Evolutionary conservation across 2,113 vertebrate species (phyloP).

Genomic region (Eonycteris spelaea): DNA sequence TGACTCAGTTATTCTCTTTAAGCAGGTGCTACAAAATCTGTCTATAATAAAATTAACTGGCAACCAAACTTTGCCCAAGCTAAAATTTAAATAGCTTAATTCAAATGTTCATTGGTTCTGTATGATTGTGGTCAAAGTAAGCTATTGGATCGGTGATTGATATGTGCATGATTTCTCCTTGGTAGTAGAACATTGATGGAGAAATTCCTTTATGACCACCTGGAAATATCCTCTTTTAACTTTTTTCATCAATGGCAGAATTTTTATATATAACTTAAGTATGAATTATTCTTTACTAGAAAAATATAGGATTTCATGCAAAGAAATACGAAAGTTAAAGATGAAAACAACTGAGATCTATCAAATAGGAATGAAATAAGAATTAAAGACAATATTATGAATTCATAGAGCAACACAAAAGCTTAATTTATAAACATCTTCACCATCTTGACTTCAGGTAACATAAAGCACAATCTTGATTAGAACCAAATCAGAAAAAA

Average conservation of each 20-base stretch:
- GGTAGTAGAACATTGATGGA: background rate
- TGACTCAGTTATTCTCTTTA: background rate
- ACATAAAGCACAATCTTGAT: background rate
- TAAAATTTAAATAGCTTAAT: background rate
- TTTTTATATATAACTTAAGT: background rate
- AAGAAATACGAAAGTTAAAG: background rate
- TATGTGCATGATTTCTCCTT: background rate
- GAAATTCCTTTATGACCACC: background rate
- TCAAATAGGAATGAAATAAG: background rate
- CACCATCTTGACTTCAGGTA: background rate
- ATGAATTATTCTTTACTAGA: conserved; percentile 6
- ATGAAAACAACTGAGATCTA: background rate
- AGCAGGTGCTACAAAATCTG: background rate
- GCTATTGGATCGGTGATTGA: background rate
- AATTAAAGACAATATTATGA: background rate
- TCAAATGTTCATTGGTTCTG: background rate
- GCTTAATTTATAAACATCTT: background rate
- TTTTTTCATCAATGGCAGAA: background rate
- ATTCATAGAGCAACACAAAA: background rate
- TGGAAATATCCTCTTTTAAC: background rate
- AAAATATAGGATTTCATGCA: background rate
- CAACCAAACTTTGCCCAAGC: background rate
- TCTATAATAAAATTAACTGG: background rate
- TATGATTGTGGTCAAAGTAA: background rate
- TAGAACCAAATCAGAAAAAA: background rate